Base-by-base conservation (phyloP, 1,140 invertebrate species). In the Aphaenogaster floridana region DNA sequence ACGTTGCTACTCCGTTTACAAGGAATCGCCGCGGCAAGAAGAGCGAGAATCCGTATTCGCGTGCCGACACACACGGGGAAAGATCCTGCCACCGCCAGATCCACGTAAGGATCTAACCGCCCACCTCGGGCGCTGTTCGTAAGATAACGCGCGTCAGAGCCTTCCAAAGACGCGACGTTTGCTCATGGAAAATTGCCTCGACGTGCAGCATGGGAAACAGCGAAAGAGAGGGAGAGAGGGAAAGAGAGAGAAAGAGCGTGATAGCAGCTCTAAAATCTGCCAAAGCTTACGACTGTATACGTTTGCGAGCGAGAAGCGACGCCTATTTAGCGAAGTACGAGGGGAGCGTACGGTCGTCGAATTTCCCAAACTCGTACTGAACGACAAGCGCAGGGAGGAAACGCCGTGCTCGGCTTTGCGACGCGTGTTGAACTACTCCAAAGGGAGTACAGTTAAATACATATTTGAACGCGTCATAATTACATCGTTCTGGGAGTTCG, bases 111-210 rank as follows among this genome's bases (percentile, higher is more conserved):
- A 76, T 85, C 66, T 81, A 78, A 74, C 52, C 59, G 63, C 66
- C 57, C 54, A 80, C 71, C 63, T 66, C 72, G 72, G 63, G 61
- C 76, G 54, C 64, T 48, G 71, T 68, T 91, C 57, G 81, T 69
- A 84, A 89, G 87, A 91, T 90, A 91, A 91, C 87, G 88, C 77
- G 83, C 81, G 71, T 83, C 91, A 59, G 78, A 88, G 50, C 11
- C 13, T 89, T 87, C 78, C 63, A 87, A 86, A 91, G 87, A 86
- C 50, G 80, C 63, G 48, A 88, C 85, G 84, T 92, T 91, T 87
- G 86, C 88, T 91, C 88, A 64, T 45, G 76, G 89, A 92, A 92
- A 92, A 92, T 92, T 89, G 89, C 84, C 83, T 83, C 61, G 81
- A 68, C 88, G 69, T 64, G 50, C 54, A 64, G 21, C 71, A 7